phyloP scores from a whole-genome alignment of 2,113 vertebrate species.

The Montifringilla adamsi region DNA sequence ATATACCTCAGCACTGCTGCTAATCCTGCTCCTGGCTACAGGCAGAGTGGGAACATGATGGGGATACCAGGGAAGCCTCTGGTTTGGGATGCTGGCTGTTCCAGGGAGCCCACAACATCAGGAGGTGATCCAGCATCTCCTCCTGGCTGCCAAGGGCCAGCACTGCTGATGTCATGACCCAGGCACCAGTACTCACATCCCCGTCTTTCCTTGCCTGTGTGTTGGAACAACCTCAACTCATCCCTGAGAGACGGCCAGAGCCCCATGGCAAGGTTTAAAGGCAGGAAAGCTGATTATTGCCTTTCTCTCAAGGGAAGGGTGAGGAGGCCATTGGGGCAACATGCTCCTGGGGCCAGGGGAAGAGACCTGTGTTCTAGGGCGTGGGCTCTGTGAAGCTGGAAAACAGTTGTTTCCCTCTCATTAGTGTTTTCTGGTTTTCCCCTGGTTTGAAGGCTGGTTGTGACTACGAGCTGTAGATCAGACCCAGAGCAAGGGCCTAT shows the following conservation, averaged over 20 bases:
- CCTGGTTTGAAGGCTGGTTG: not conserved
- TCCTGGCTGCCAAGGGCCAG: not conserved
- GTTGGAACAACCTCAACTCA: not conserved
- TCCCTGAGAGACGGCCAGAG: not conserved
- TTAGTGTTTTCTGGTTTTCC: not conserved
- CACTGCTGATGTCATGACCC: not conserved
- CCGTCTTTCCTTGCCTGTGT: not conserved
- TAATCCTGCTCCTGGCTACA: not conserved
- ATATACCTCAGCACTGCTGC: not conserved
- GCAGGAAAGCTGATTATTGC: not conserved
- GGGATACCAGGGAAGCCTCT: not conserved
- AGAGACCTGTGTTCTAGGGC: not conserved
- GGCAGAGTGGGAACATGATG: fast-evolving
- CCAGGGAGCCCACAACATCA: not conserved
- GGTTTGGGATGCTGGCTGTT: not conserved
- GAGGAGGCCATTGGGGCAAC: not conserved
- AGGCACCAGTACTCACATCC: fast-evolving
- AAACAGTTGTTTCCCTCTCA: not conserved
- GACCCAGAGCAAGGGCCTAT: not conserved
- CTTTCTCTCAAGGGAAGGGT: not conserved
- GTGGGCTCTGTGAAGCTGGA: not conserved
- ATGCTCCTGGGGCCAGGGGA: not conserved
- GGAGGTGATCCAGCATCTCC: not conserved
- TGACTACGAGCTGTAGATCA: not conserved
- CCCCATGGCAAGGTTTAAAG: not conserved